Evolutionary conservation across 2,797 vertebrate species (phyloP).

Genomic region (Muscicapa comitata): DNA sequence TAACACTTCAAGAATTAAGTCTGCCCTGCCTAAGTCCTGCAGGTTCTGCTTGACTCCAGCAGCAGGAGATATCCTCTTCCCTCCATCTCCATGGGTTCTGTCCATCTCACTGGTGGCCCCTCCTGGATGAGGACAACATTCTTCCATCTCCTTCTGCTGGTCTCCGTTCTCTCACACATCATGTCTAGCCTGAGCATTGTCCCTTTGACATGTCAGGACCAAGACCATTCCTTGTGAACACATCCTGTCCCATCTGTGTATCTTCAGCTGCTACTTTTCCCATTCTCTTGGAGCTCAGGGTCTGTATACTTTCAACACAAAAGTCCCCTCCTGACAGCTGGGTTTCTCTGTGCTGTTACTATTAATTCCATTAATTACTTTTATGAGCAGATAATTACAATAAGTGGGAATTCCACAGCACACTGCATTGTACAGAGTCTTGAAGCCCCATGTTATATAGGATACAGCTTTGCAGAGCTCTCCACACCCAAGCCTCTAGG

Average conservation of each 20-base stretch:
- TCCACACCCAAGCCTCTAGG: not conserved
- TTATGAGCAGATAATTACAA: not conserved
- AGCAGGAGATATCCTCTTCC: not conserved
- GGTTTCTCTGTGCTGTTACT: not conserved
- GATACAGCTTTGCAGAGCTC: not conserved
- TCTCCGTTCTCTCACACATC: not conserved
- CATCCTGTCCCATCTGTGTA: not conserved
- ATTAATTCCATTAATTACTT: not conserved
- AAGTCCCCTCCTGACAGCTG: not conserved
- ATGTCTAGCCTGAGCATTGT: not conserved
- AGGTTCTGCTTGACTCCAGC: not conserved
- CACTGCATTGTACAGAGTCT: not conserved
- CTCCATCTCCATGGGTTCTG: not conserved
- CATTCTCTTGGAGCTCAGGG: not conserved
- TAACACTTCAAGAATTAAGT: not conserved
- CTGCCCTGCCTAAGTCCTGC: not conserved
- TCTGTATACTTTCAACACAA: not conserved
- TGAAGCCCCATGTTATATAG: not conserved
- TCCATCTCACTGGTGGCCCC: not conserved
- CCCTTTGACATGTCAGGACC: not conserved
- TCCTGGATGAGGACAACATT: not conserved
- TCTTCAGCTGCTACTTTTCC: not conserved
- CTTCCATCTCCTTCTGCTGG: not conserved
- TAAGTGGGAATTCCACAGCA: not conserved
- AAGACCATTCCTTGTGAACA: not conserved